Percentiles rank a stretch among this genome's conserved stretches.
These are phyloP conservation scores for Mus caroli DNA, from an alignment of 2,797 vertebrate species.

Conservation along the genomic window DNA sequence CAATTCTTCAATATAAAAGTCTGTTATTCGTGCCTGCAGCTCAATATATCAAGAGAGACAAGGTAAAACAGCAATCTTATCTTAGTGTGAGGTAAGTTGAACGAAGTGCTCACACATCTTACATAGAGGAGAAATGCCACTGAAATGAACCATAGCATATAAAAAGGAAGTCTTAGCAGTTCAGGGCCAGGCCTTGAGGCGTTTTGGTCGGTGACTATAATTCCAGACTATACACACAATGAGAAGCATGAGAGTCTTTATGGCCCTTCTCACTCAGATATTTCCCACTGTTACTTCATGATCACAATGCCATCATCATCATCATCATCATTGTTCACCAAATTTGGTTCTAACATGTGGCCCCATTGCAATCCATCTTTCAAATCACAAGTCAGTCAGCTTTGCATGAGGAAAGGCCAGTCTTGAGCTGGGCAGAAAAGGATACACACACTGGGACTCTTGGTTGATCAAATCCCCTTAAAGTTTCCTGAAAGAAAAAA, in stretches of 20 bases:
- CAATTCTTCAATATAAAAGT: neutral
- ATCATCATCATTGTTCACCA: neutral
- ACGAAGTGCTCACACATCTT: neutral
- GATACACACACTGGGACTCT: neutral
- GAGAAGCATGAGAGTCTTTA: neutral
- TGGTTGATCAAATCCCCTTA: neutral
- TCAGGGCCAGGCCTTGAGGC: neutral
- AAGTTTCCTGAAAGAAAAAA: neutral
- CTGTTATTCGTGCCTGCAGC: neutral
- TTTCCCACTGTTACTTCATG: neutral
- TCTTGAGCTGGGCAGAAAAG: neutral
- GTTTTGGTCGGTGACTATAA: neutral
- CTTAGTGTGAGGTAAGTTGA: conserved; percentile 3
- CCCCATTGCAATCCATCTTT: neutral
- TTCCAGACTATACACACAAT: neutral
- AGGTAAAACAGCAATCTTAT: neutral
- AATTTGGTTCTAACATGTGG: neutral
- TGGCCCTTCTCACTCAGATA: neutral
- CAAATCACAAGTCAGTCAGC: neutral
- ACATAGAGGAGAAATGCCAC: neutral
- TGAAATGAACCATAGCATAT: neutral
- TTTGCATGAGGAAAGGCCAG: neutral
- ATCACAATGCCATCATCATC: neutral
- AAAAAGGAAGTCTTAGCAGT: neutral
- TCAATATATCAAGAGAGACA: neutral